phyloP scores from a whole-genome alignment of 2,888 invertebrate species.

The Diaperis boleti region DNA sequence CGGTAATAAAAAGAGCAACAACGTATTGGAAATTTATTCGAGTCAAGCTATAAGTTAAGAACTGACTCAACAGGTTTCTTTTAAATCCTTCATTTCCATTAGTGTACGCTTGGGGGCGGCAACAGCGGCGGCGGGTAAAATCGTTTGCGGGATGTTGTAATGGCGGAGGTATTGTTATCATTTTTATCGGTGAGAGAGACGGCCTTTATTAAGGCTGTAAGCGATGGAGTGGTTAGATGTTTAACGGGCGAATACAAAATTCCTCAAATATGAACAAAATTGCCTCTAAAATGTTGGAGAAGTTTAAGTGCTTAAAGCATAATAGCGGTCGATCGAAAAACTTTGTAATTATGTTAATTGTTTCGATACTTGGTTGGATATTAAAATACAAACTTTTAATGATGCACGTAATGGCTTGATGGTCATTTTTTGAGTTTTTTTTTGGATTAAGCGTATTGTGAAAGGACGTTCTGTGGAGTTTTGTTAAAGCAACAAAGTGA shows the following conservation, averaged over 20 bases:
- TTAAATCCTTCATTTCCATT: conserved; percentile 45
- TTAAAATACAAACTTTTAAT: too few species aligned
- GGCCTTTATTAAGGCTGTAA: conserved; percentile 2
- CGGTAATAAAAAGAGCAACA: not conserved
- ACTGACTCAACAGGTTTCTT: conserved; percentile 39
- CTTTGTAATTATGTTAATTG: too few species aligned
- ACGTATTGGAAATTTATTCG: not conserved
- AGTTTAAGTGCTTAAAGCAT: too few species aligned
- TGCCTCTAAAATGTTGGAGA: not conserved
- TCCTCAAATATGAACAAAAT: not conserved
- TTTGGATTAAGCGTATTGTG: too few species aligned
- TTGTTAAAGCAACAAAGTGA: too few species aligned
- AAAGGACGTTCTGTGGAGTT: too few species aligned
- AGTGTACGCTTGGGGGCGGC: not conserved
- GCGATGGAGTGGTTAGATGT: not conserved
- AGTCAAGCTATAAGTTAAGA: not conserved
- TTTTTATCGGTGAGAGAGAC: conserved; percentile 4
- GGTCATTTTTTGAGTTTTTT: too few species aligned
- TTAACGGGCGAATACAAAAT: not conserved
- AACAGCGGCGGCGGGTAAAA: not conserved
- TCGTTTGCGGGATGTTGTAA: not conserved
- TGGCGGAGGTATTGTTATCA: conserved; percentile 12
- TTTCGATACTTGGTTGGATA: too few species aligned
- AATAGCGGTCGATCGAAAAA: too few species aligned
- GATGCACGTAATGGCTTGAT: too few species aligned